These are phyloP conservation scores for Melanocharis versteri DNA, from an alignment of 2,113 vertebrate genomes.

Conservation along the genomic window DNA sequence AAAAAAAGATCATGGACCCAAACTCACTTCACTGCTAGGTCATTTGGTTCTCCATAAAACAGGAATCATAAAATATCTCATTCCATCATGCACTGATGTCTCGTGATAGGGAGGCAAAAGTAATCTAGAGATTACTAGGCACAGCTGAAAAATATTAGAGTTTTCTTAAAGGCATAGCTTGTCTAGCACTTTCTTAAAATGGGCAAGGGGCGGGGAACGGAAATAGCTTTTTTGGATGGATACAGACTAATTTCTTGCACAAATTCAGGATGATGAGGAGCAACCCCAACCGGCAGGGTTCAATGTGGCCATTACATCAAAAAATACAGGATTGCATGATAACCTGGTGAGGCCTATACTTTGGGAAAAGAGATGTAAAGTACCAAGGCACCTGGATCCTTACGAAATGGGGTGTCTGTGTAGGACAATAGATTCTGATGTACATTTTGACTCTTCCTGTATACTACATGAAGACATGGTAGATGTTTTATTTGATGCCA, in stretches of 20 bases:
- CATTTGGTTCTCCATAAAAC: not conserved
- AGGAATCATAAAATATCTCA: not conserved
- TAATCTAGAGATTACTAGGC: not conserved
- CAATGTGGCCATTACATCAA: not conserved
- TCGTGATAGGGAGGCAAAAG: not conserved
- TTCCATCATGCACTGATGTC: not conserved
- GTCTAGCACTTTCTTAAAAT: not conserved
- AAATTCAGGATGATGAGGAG: not conserved
- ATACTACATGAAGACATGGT: not conserved
- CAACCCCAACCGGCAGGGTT: accelerated
- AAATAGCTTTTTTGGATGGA: not conserved
- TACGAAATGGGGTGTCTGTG: not conserved
- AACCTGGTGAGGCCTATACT: not conserved
- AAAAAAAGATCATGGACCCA: not conserved
- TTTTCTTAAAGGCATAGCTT: not conserved
- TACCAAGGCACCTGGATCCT: not conserved
- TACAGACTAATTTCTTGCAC: not conserved
- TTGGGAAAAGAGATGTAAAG: not conserved
- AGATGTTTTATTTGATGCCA: not conserved
- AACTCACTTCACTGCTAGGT: not conserved
- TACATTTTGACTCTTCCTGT: not conserved
- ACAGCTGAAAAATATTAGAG: not conserved
- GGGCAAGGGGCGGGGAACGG: accelerated
- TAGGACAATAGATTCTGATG: not conserved
- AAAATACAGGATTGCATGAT: not conserved